Evolutionary conservation across 2,113 vertebrate species (phyloP), one percentile per base, ranked within the genome.

Genomic region (Ailuropoda melanoleuca): DNA sequence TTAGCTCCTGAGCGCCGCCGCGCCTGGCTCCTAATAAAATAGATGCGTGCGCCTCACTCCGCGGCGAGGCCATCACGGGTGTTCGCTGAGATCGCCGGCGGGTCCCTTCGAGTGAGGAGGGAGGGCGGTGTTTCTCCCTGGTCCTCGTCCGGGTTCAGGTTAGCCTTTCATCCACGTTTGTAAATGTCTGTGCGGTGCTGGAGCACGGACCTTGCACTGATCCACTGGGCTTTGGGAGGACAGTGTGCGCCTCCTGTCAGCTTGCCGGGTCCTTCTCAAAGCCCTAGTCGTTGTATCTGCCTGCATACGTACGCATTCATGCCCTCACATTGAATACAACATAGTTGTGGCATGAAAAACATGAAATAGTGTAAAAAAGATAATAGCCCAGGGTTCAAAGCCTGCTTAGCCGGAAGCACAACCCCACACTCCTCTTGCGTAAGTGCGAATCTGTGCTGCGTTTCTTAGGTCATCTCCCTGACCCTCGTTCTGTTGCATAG

Each of bases 1-100:
- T n/a, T 9, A 7, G 8, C 18, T 19, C 15, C 15, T 19, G 66
- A 37, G 34, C n/a, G 66, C 66, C 39, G 23, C 23, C 23, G 62
- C 13, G 39, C 39, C 1, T 0, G 5, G 23, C 12, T 1, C 21
- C 2, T 72, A 1, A 26, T 74, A 26, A 26, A 43, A 26, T 2
- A 24, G 12, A 3, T 24, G 37, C 12, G 6, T 24, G 37, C 24
- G 70, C 70, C 6, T 37, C 21, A 1, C 70, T 24, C 37, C 37
- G 13, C 39, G 21, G 70, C 23, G 23, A 14, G 6, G 39, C 13
- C 62, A 3, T 74, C 72, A 2, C 39, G 39, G 70, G 39, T 43
- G 39, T 14, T 74, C 13, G 62, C 62, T 7, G 62, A 64, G 62
- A 6, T 29, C 13, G 5, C 29, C 2, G 14, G 62, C 62, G 62